Percentiles rank a stretch among this genome's conserved stretches.
These are phyloP conservation scores for Trichopoda pennipes DNA, from an alignment of 2,888 invertebrate species.

Conservation along the genomic window DNA sequence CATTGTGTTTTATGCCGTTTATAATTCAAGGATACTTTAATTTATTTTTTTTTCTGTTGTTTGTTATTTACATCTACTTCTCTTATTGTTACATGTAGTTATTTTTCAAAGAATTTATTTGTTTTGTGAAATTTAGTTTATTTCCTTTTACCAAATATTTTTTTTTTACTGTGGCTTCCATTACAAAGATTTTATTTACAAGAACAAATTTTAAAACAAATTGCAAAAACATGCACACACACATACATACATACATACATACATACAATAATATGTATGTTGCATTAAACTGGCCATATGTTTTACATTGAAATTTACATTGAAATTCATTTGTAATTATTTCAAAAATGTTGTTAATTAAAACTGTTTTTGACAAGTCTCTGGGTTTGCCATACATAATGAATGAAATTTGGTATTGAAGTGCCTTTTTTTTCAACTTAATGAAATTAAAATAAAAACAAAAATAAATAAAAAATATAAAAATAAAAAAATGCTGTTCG, in stretches of 20 bases:
- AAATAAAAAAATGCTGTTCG: too few relatives aligned
- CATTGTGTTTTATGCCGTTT: slow-evolving; percentile 49
- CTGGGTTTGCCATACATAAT: neutral
- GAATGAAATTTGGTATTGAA: slow-evolving; percentile 3
- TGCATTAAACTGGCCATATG: neutral
- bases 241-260: neutral
- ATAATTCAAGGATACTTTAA: slow-evolving; percentile 61
- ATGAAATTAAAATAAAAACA: too few relatives aligned
- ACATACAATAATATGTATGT: neutral
- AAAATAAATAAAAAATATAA: too few relatives aligned
- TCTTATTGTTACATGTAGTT: slow-evolving; percentile 15
- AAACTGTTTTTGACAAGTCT: neutral
- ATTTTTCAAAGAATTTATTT: slow-evolving; percentile 2
- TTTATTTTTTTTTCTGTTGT: slow-evolving; percentile 25
- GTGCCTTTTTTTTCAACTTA: neutral
- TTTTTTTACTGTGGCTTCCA: neutral
- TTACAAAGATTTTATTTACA: too few relatives aligned
- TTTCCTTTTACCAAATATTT: neutral
- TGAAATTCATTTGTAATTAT: slow-evolving; percentile 28
- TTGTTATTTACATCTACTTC: too few relatives aligned
- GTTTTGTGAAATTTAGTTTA: neutral
- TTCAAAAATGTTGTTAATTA: slow-evolving; percentile 40
- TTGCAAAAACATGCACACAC: neutral
- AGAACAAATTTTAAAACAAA: slow-evolving; percentile 10
- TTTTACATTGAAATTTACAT: neutral